Base-by-base conservation (phyloP, 1,140 invertebrate genomes). In the Aporrectodea caliginosa region DNA sequence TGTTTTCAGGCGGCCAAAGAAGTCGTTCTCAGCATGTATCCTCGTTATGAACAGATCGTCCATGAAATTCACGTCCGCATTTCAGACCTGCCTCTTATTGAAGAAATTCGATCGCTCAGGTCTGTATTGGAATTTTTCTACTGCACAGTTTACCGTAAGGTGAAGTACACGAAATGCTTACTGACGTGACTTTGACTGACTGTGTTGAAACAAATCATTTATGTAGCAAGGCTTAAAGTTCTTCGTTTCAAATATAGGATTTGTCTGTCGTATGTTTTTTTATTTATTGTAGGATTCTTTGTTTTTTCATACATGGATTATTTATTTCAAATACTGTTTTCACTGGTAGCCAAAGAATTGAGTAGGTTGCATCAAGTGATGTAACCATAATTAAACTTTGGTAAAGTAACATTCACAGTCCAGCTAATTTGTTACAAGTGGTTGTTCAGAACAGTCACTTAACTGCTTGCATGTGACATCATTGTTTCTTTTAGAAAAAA, bases 1-100 rank as follows among this genome's bases (percentile, higher is more conserved):
- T 82, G 14, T 70, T 84, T 83, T 68, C 80, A 90, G 84, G 89
- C 89, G 30, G 95, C 95, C 2, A 97, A 96, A 87, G 95, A 97
- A 79, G 92, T 99, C 78, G 97, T 99, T 0, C 87, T 98, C 22
- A 93, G 92, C 35, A 97, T 98, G 88, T 99, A 96, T 86, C 97
- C 98, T 0, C 95, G 95, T 84, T 99, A 99, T 86, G 94, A 96
- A 82, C 90, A 96, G 83, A 97, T 99, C 1, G 94, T 95, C 0
- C 92, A 91, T 81, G 95, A 97, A 88, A 88, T 90, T 72, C 94
- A 96, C 86, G 95, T 99, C 0, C 90, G 98, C 76, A 97, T 99
- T 83, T 93, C 95, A 0, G 95, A 98, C 85, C 89, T 99, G 27
- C 97, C 98, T 0, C 88, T 99, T 0, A 94, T 98, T 83, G 98